A percentile compares a stretch with the other conserved stretches of the same genome.
phyloP scores from a whole-genome alignment of 2,797 vertebrate species.

The Natrix natrix region DNA sequence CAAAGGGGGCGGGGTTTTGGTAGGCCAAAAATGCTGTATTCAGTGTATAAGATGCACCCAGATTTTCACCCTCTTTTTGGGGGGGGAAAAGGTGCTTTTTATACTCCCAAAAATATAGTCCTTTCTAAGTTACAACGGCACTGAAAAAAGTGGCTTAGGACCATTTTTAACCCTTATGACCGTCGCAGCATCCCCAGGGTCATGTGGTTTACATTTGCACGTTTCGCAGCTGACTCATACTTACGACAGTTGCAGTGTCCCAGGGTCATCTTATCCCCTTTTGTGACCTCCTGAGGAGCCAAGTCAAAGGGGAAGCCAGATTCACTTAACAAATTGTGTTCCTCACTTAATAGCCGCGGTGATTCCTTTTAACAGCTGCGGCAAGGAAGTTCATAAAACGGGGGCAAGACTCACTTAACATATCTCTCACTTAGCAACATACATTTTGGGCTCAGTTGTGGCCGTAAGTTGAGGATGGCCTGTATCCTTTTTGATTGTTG shows the following conservation, averaged over 20 bases:
- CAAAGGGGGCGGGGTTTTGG: no score
- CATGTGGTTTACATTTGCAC: no score
- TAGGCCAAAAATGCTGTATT: no score
- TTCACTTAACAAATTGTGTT: neutral
- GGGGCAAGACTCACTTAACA: neutral
- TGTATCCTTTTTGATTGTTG: neutral
- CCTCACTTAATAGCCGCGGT: neutral
- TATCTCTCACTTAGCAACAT: neutral
- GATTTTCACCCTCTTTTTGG: no score
- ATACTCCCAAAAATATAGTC: no score
- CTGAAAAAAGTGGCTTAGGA: neutral
- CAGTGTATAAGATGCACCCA: no score
- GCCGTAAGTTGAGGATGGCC: neutral
- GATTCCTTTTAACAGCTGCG: neutral
- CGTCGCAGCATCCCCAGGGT: neutral
- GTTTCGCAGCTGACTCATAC: no score
- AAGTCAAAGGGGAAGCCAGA: neutral
- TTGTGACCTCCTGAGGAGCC: neutral
- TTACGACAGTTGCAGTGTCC: neutral
- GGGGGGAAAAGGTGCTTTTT: no score
- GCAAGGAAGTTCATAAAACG: neutral
- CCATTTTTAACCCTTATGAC: neutral
- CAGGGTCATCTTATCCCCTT: neutral
- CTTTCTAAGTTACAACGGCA: neutral
- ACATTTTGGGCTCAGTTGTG: neutral